These are phyloP conservation scores for Pyrocoelia pectoralis DNA, from an alignment of 2,888 invertebrate genomes.

Conservation along the genomic window DNA sequence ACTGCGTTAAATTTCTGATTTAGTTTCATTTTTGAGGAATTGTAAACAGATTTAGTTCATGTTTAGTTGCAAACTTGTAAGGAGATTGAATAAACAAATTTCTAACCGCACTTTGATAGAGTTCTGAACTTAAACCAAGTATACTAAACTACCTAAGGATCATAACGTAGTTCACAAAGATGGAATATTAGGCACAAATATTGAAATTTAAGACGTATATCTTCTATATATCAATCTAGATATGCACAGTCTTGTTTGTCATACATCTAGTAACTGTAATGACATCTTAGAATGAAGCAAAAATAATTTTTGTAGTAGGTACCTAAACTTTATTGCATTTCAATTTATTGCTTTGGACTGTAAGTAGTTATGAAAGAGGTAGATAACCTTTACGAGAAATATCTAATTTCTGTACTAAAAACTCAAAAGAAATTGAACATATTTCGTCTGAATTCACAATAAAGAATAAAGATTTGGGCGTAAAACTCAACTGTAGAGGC, in stretches of 20 bases:
- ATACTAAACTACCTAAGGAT: slow-evolving; percentile 25
- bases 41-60: not conserved
- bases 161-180: slow-evolving; percentile 33
- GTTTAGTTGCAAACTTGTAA: not conserved
- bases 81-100: slow-evolving; percentile 24
- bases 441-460: too few relatives aligned
- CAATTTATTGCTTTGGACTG: too few relatives aligned
- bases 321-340: too few relatives aligned
- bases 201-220: slow-evolving; percentile 36
- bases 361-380: too few relatives aligned
- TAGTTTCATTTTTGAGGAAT: not conserved
- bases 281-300: too few relatives aligned
- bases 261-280: too few relatives aligned
- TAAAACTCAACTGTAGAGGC: too few relatives aligned
- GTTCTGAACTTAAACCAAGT: slow-evolving; percentile 31
- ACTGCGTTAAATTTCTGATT: not conserved
- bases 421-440: too few relatives aligned
- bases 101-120: slow-evolving; percentile 31
- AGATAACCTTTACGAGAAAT: too few relatives aligned
- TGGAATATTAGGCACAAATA: slow-evolving; percentile 38
- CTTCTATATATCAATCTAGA: slow-evolving; percentile 35
- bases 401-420: too few relatives aligned
- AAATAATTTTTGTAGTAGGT: too few relatives aligned
- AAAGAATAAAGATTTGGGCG: too few relatives aligned
- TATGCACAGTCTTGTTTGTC: slow-evolving; percentile 18